Base-by-base conservation (phyloP, 2,888 invertebrate species). In the Clanis bilineata region DNA sequence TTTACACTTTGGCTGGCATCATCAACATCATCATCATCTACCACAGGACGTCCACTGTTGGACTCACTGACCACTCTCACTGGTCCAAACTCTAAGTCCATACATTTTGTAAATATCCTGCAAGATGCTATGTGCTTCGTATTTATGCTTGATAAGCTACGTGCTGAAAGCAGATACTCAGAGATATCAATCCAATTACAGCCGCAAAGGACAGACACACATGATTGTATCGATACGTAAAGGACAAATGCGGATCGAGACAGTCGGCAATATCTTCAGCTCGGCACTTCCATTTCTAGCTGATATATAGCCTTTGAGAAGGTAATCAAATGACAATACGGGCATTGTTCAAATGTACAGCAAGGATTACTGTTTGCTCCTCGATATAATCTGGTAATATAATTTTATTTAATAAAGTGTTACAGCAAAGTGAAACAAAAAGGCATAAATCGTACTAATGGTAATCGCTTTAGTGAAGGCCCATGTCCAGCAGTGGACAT, bases 171-270 rank as follows among this genome's bases (percentile, higher is more conserved):
- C 51, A 51, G 51, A 51, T 51, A 51, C 32, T 51, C 51, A 59
- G 23, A 54, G 58, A 59, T 65, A 64, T 60, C 69, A 70, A 77
- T 74, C 68, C 77, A 74, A 74, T 51, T 51, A 51, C 51, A 18
- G 51, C 10, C 28, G 51, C 51, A 51, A 51, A 51, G 71, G 70
- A 73, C 65, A 70, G 70, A 70, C 68, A 69, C 69, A 74, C 70
- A 65, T 75, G 79, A 77, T 80, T 79, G 76, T 78, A 73, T 66
- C 73, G 70, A 75, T 68, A 73, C 66, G 61, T 69, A 70, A 68
- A 67, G 67, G 65, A 71, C 71, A 70, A 72, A 71, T 71, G 68
- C 70, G 66, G 56, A 67, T 70, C 68, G 71, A 75, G 70, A 71
- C 68, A 67, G 67, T 72, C 66, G 68, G 66, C 76, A 74, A 77